Percentiles rank a stretch among this genome's conserved stretches.
Conservation (phyloP, 2,113 vertebrate genomes). For the Nanger granti region DNA sequence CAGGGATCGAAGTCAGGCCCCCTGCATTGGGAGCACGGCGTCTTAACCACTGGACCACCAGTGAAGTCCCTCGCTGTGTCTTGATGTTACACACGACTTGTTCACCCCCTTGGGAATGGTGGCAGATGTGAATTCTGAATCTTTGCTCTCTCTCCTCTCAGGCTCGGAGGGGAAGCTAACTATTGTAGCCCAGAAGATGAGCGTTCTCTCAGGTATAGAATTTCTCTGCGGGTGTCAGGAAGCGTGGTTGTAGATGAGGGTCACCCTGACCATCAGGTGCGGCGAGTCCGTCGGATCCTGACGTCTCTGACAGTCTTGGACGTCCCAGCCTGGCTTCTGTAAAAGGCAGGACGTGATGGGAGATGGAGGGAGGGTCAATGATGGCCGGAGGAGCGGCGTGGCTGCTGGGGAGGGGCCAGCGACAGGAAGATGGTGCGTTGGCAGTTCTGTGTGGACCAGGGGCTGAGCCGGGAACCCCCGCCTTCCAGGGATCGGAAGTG, state of each 20-base stretch:
- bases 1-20: background rate
- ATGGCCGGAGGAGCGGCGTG: background rate
- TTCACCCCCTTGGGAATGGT: background rate
- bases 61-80: background rate
- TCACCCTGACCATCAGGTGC: background rate
- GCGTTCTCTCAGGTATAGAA: conserved; percentile 90
- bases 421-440: background rate
- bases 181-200: conserved; percentile 93
- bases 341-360: background rate
- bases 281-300: background rate
- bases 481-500: conserved; percentile 89
- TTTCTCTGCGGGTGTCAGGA: background rate
- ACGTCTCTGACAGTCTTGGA: background rate
- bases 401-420: background rate
- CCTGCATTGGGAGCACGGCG: background rate
- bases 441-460: background rate
- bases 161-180: conserved; percentile 97
- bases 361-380: background rate
- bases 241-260: background rate
- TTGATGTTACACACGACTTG: background rate
- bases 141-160: conserved; percentile 68
- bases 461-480: background rate
- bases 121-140: background rate
- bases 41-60: background rate
- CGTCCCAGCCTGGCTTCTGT: background rate